These are phyloP conservation scores for Sarcophaga caerulescens DNA, from an alignment of 2,888 invertebrate genomes.

Conservation along the genomic window DNA sequence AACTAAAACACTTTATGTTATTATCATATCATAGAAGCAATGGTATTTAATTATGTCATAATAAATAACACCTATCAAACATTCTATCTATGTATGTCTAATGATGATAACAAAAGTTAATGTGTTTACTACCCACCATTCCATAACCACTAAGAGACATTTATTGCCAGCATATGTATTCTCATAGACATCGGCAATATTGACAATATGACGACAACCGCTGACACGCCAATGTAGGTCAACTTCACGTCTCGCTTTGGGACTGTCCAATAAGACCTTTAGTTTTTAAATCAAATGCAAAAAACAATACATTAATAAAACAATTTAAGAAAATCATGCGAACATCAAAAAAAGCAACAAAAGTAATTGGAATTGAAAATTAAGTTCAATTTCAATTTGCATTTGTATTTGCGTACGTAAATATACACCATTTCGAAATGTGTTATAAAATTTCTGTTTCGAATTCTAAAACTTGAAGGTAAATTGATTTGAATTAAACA, in stretches of 20 bases:
- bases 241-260: constrained; percentile 96
- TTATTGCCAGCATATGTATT: constrained; percentile 95
- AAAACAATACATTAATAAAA: constrained; percentile 18
- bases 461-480: too few relatives aligned
- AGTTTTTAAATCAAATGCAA: constrained; percentile 11
- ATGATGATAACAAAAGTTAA: constrained; percentile 23
- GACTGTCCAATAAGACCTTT: constrained; percentile 93
- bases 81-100: constrained; percentile 10
- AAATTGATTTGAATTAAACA: too few relatives aligned
- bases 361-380: constrained; percentile 9
- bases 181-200: constrained; percentile 95
- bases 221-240: constrained; percentile 97
- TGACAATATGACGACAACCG: constrained; percentile 95
- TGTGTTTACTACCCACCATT: constrained; percentile 86
- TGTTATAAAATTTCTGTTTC: not conserved
- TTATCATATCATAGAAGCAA: constrained; percentile 9
- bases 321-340: not conserved
- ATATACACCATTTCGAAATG: constrained; percentile 11
- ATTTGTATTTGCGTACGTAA: not conserved
- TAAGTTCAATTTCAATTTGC: constrained; percentile 13
- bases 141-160: constrained; percentile 99
- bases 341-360: not conserved
- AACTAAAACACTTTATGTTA: constrained; percentile 19
- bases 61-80: not conserved
- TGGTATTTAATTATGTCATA: constrained; percentile 24